Evolutionary conservation across 2,888 invertebrate species (phyloP).

Genomic region (Phoronis australis): DNA sequence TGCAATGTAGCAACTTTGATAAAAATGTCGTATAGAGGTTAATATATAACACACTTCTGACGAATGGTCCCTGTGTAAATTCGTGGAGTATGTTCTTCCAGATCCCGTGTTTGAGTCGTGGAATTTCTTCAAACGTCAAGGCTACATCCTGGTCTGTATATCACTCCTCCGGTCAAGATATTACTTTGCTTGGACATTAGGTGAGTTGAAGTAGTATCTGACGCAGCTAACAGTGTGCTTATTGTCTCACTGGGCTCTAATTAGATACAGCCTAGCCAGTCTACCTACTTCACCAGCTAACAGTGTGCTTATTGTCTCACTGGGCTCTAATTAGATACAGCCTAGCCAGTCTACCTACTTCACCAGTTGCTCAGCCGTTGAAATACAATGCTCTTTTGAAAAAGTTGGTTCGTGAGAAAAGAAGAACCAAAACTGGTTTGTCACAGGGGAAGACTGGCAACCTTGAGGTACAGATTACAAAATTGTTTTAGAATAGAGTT

Average conservation of each 20-base stretch:
- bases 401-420: too few relatives aligned
- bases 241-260: not conserved
- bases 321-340: not conserved
- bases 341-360: not conserved
- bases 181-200: conserved; percentile 91
- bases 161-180: conserved; percentile 83
- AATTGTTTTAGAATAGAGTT: not conserved
- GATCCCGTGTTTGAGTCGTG: conserved; percentile 59
- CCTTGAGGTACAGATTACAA: not conserved
- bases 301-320: not conserved
- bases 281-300: not conserved
- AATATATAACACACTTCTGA: too few relatives aligned
- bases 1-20: too few relatives aligned
- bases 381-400: too few relatives aligned
- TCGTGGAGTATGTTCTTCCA: too few relatives aligned
- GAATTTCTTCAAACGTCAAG: conserved; percentile 62
- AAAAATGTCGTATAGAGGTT: too few relatives aligned
- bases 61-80: too few relatives aligned
- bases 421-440: too few relatives aligned
- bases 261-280: not conserved
- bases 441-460: too few relatives aligned
- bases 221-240: not conserved
- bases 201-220: too few relatives aligned
- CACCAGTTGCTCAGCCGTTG: too few relatives aligned
- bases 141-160: conserved; percentile 72